These are phyloP conservation scores for Poecile atricapillus DNA, from an alignment of 2,113 vertebrate species.

Conservation along the genomic window DNA sequence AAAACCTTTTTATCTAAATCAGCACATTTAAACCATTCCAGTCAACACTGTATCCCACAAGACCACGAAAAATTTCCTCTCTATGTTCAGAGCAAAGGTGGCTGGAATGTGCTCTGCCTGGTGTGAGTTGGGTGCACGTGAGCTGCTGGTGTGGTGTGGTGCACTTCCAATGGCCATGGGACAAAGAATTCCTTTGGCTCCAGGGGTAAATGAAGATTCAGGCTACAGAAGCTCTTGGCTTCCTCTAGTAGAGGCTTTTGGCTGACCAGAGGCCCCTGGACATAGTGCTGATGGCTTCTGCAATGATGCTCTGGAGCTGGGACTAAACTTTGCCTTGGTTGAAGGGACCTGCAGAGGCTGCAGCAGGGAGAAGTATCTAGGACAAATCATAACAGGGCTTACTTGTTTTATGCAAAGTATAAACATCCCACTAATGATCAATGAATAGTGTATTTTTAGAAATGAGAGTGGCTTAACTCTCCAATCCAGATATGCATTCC, in stretches of 20 bases:
- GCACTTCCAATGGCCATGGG: background rate
- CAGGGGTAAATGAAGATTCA: background rate
- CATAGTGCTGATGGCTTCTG: background rate
- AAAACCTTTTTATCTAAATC: background rate
- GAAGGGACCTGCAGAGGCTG: conserved; percentile 2
- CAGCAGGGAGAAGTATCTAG: background rate
- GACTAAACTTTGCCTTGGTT: background rate
- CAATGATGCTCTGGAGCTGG: background rate
- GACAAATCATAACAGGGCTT: background rate
- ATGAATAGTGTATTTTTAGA: background rate
- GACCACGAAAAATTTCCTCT: background rate
- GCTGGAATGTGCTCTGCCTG: background rate
- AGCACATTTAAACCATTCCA: background rate
- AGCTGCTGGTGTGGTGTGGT: background rate
- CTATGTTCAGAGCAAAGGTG: background rate
- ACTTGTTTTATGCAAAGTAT: background rate
- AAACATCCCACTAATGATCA: background rate
- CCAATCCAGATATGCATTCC: background rate
- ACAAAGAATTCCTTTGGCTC: background rate
- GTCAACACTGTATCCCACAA: background rate
- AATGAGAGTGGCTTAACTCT: background rate
- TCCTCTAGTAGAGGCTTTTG: conserved; percentile 5
- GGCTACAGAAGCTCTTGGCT: conserved; percentile 42
- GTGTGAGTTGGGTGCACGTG: background rate
- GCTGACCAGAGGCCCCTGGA: background rate